These are phyloP conservation scores for Equus quagga DNA, from an alignment of 2,113 vertebrate genomes.

Conservation along the genomic window DNA sequence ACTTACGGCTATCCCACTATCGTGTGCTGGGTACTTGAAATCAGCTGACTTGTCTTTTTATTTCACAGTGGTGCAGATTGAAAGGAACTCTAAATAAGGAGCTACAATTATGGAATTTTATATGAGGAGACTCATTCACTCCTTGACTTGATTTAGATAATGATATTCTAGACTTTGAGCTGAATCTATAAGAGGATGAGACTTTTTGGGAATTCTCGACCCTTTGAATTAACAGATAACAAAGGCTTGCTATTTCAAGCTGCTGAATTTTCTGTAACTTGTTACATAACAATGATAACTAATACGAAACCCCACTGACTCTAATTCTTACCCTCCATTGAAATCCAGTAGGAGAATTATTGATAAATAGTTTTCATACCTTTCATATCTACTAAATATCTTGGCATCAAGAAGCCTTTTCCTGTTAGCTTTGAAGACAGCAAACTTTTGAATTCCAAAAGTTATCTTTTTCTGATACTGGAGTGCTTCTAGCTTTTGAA, in stretches of 20 bases:
- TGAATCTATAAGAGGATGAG: background rate
- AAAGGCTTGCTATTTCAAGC: background rate
- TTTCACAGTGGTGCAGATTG: background rate
- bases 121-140: background rate
- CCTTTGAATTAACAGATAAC: background rate
- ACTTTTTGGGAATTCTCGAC: background rate
- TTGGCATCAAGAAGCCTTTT: background rate
- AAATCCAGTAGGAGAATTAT: background rate
- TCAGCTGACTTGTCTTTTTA: background rate
- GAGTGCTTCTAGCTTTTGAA: background rate
- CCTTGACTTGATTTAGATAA: background rate
- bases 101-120: background rate
- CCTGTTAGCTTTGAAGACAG: background rate
- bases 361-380: background rate
- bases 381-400: background rate
- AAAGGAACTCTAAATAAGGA: background rate
- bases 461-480: background rate
- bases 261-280: background rate
- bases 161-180: background rate
- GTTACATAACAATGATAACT: background rate
- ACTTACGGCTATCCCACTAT: background rate
- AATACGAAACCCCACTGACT: background rate
- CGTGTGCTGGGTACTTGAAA: background rate
- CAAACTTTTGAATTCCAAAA: background rate
- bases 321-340: background rate